These are phyloP conservation scores for Lophius piscatorius DNA, from an alignment of 2,113 vertebrate genomes.

Conservation along the genomic window DNA sequence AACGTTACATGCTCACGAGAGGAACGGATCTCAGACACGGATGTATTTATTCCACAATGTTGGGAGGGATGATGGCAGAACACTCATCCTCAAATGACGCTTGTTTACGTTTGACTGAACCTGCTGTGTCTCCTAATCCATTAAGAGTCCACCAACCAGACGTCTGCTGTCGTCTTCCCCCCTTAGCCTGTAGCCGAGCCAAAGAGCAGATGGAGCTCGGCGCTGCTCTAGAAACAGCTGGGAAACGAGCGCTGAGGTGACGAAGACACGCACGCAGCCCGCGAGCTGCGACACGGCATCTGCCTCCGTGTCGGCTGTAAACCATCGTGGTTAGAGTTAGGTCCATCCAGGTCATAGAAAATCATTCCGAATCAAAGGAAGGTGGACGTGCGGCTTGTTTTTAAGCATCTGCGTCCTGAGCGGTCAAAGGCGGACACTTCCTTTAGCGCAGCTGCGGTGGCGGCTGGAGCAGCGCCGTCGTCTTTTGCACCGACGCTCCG, in stretches of 20 bases:
- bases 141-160: not conserved
- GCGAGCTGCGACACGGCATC: conserved; percentile 42
- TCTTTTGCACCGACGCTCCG: too few species aligned
- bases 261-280: conserved; percentile 19
- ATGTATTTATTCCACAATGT: too few species aligned
- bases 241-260: conserved; percentile 43
- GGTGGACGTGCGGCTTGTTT: not conserved
- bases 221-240: conserved; percentile 48
- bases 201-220: conserved; percentile 46
- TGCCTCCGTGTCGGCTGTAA: conserved; percentile 19
- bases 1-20: too few species aligned
- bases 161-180: conserved; percentile 9
- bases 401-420: not conserved
- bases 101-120: too few species aligned
- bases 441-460: not conserved
- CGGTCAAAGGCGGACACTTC: not conserved
- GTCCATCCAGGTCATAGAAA: not conserved
- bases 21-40: too few species aligned
- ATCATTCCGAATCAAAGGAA: conserved; percentile 3
- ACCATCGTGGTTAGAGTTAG: conserved; percentile 15
- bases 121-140: conserved; percentile 4
- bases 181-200: conserved; percentile 22
- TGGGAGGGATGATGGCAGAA: too few species aligned
- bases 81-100: too few species aligned
- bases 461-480: too few species aligned